Evolutionary conservation across 2,797 vertebrate genomes (phyloP), one percentile per base, ranked within the genome.

Genomic region (Coregonus suidteri): DNA sequence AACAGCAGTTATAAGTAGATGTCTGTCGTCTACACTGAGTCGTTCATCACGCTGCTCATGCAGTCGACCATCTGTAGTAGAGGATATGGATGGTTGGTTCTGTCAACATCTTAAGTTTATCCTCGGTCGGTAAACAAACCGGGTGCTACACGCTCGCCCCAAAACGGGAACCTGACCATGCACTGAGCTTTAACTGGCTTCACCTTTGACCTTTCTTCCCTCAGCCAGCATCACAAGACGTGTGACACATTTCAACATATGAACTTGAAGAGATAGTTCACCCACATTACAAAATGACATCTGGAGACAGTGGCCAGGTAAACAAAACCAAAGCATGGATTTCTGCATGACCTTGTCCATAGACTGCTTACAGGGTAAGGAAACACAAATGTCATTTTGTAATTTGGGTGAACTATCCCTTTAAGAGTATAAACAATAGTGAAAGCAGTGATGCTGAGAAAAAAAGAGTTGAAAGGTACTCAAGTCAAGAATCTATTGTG

Each of bases 1-100:
- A 87, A 86, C 77, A 81, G 9, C 53, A 85, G 90, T 72, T 90
- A 85, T 91, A 88, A 91, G 88, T 79, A 91, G 91, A 92, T 93
- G 92, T 94, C 92, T 84, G n/a, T 47, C 75, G 35, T 20, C 31
- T 37, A 35, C 15, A 37, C 66, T 68, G 30, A 13, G 41, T 11
- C 3, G 20, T 84, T 89, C 83, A 85, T 84, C 84, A 83, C 82
- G 73, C 85, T 84, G 75, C 83, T 18, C 3, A 59, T 59, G 54
- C 6, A 3, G 13, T 67, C 3, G 31, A 31, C 65, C 65, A 35
- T 68, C 30, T 16, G 30, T 16, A 3, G 66, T 6, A 16, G 14
- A 66, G 64, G 11, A 35, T 68, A 1, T 68, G 5, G 13, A 6
- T 35, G 66, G 75, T 31, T 83, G 80, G 79, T 77, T 15, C 18